These are phyloP conservation scores for Myotis pilosus DNA, from an alignment of 2,797 vertebrate species.

Conservation along the genomic window DNA sequence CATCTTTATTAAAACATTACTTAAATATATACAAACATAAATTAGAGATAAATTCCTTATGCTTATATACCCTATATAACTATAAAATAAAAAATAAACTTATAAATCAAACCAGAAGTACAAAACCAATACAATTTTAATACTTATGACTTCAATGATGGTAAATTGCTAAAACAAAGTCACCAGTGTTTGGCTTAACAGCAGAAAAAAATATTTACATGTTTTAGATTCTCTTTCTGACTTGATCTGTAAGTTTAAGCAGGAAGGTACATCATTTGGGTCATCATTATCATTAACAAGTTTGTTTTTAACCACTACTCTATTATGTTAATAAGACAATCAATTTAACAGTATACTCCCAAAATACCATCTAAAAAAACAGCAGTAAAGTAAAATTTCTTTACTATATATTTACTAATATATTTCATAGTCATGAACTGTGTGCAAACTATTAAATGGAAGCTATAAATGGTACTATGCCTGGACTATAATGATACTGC, in stretches of 20 bases:
- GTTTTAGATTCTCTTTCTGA: background rate
- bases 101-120: slow-evolving; percentile 27
- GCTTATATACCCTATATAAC: background rate
- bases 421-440: background rate
- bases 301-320: background rate
- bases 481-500: background rate
- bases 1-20: slow-evolving; percentile 11
- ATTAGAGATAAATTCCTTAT: background rate
- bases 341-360: background rate
- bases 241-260: background rate
- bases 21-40: slow-evolving; percentile 17
- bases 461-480: background rate
- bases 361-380: background rate
- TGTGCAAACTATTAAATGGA: background rate
- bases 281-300: background rate
- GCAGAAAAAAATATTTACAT: background rate
- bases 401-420: background rate
- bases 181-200: background rate
- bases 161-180: slow-evolving; percentile 8
- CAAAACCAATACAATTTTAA: slow-evolving; percentile 26
- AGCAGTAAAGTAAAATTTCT: background rate
- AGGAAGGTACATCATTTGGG: background rate
- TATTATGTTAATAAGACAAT: background rate
- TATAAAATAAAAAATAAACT: slow-evolving; percentile 34
- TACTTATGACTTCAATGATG: slow-evolving; percentile 6